A percentile compares a stretch with the other conserved stretches of the same genome.
Evolutionary conservation across 1,140 invertebrate species (phyloP).

Genomic region (Sycophila sp.): DNA sequence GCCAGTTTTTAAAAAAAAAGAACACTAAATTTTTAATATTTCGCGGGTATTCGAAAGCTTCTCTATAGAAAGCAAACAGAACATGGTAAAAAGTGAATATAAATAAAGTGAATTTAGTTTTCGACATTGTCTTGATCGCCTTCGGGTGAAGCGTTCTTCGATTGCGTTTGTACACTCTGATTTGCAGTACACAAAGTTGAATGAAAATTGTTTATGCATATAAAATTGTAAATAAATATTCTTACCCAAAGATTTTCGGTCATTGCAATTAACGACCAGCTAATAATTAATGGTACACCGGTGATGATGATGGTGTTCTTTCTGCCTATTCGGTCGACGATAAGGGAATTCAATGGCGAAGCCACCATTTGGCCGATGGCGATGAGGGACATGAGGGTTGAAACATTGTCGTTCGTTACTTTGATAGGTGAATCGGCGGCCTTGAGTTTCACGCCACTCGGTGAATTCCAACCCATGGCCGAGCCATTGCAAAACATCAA

Average conservation of each 20-base stretch:
- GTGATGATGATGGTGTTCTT: constrained; percentile 72
- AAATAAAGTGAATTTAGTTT: no score
- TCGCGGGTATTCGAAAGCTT: no score
- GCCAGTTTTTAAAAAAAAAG: no score
- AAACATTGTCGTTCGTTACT: constrained; percentile 45
- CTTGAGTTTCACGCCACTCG: constrained; percentile 58
- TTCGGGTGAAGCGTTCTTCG: no score
- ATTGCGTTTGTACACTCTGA: no score
- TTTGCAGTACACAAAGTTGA: no score
- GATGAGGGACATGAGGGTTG: constrained; percentile 62
- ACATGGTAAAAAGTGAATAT: no score
- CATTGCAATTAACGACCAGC: constrained; percentile 71
- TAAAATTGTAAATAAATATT: no score
- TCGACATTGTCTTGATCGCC: no score
- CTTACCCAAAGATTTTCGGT: constrained; percentile 62
- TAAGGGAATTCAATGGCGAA: constrained; percentile 49
- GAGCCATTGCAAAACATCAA: constrained; percentile 47
- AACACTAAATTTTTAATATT: no score
- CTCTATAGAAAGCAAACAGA: no score
- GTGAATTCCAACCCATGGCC: constrained; percentile 62
- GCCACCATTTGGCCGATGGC: constrained; percentile 62
- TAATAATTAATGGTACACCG: constrained; percentile 69
- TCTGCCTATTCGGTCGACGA: constrained; percentile 70
- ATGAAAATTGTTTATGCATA: no score
- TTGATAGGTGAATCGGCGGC: constrained; percentile 44